These are phyloP conservation scores for Pararge aegeria DNA, from an alignment of 1,140 invertebrate species.

Conservation along the genomic window DNA sequence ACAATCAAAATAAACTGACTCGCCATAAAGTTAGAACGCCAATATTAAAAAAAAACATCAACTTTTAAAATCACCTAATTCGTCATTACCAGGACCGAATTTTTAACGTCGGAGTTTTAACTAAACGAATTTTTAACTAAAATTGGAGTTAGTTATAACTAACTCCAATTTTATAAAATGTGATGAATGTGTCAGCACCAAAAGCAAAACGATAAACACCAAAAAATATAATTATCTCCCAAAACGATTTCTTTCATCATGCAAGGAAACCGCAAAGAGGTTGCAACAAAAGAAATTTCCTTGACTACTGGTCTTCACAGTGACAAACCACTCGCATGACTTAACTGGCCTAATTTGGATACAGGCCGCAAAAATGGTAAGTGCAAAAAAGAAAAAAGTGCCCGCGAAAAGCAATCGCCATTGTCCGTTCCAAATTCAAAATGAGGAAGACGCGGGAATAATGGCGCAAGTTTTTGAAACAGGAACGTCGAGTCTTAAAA, in stretches of 20 bases:
- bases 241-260: constrained; percentile 1
- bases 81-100: too few relatives aligned
- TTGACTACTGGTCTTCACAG: constrained; percentile 67
- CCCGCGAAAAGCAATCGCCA: constrained; percentile 52
- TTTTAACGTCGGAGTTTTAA: too few relatives aligned
- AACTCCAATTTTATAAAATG: not conserved
- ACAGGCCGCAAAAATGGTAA: constrained; percentile 29
- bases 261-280: not conserved
- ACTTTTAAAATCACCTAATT: too few relatives aligned
- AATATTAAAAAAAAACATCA: too few relatives aligned
- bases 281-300: constrained; percentile 18
- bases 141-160: too few relatives aligned
- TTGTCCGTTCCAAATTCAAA: constrained; percentile 73
- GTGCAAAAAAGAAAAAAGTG: constrained; percentile 43
- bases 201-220: not conserved
- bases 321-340: constrained; percentile 58
- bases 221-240: not conserved
- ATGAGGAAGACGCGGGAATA: constrained; percentile 72
- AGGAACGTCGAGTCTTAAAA: constrained; percentile 73
- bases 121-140: too few relatives aligned
- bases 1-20: too few relatives aligned
- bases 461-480: constrained; percentile 69
- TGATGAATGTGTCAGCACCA: not conserved
- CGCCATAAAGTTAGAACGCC: too few relatives aligned
- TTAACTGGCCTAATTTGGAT: constrained; percentile 59